Conservation (phyloP, 2,797 vertebrate genomes). For the Synaphobranchus kaupii region DNA sequence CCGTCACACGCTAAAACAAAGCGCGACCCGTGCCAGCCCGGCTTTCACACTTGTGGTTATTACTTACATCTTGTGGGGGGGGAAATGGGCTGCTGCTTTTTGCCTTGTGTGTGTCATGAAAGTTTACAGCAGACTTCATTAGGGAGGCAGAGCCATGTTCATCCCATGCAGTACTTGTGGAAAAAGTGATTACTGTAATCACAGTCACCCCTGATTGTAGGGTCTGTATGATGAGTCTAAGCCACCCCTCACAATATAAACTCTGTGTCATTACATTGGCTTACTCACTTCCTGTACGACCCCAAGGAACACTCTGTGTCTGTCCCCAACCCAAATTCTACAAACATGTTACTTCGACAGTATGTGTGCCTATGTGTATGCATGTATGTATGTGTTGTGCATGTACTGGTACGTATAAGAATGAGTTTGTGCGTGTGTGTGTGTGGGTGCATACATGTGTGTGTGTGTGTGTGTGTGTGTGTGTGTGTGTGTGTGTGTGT, state of each 20-base stretch:
- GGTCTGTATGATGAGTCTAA: neutral
- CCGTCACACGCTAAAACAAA: neutral
- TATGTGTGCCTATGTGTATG: neutral
- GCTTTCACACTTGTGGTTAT: neutral
- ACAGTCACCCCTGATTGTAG: neutral
- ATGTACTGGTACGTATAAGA: neutral
- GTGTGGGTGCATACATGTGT: neutral
- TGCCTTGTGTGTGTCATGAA: neutral
- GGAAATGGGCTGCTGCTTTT: neutral
- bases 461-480: neutral
- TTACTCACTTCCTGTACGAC: neutral
- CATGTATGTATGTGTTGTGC: neutral
- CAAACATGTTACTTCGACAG: neutral
- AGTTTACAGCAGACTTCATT: neutral
- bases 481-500: neutral
- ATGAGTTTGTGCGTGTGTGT: neutral
- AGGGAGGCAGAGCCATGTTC: neutral
- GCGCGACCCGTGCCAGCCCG: neutral
- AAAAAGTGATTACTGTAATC: slow-evolving; percentile 17
- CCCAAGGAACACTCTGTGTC: neutral
- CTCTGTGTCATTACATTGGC: neutral
- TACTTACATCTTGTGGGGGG: neutral
- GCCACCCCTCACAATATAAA: neutral
- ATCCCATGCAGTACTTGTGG: neutral
- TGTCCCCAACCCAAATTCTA: neutral